Evolutionary conservation across 1,140 invertebrate genomes (phyloP).

Genomic region (Lucilia cuprina): DNA sequence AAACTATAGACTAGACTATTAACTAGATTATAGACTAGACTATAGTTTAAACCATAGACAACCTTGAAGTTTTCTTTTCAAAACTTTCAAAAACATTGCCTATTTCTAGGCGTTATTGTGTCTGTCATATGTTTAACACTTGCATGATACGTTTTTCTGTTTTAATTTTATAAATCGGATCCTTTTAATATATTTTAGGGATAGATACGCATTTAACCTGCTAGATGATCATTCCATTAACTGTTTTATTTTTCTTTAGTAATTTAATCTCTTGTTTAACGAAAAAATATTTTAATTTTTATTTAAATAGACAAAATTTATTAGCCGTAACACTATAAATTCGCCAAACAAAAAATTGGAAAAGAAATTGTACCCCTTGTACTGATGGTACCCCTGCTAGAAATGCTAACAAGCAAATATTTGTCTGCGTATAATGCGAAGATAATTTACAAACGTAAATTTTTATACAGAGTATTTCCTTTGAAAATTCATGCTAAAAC

Average conservation of each 20-base stretch:
- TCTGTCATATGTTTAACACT: not conserved
- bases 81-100: not conserved
- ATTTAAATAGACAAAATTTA: conserved; percentile 9
- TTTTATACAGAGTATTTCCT: not conserved
- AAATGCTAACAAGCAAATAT: not conserved
- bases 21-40: no score
- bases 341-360: not conserved
- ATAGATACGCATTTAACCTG: no score
- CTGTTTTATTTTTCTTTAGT: not conserved
- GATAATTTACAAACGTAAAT: not conserved
- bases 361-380: no score
- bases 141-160: not conserved
- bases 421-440: not conserved
- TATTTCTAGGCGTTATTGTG: not conserved
- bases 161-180: no score
- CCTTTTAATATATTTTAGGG: no score
- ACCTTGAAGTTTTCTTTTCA: not conserved
- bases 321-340: conserved; percentile 19
- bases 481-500: not conserved
- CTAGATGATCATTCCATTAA: no score
- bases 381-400: no score
- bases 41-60: no score
- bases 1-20: no score
- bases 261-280: not conserved
- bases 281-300: not conserved